A percentile compares a stretch with the other conserved stretches of the same genome.
Evolutionary conservation across 2,797 vertebrate species (phyloP).

Genomic region (Cirrhinus mrigala): DNA sequence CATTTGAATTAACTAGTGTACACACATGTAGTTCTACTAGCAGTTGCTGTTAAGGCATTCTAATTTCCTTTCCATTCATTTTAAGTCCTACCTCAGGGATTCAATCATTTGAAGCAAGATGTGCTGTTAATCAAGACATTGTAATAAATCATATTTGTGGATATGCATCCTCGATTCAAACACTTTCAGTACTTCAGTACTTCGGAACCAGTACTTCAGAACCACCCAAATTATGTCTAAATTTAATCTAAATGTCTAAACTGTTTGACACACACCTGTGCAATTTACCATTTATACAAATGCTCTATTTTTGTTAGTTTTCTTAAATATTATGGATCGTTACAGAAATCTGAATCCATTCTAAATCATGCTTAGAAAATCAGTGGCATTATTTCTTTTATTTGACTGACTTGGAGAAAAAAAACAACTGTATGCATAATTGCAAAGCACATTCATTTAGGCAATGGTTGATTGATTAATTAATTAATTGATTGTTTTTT

Average conservation of each 20-base stretch:
- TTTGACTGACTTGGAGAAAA: neutral
- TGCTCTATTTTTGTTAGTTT: neutral
- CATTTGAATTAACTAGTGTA: neutral
- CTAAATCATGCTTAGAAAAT: neutral
- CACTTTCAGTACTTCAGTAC: no score
- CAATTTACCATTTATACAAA: no score
- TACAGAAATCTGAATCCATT: neutral
- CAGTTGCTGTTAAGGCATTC: neutral
- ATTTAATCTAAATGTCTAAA: no score
- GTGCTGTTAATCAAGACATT: neutral
- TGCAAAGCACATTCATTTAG: neutral
- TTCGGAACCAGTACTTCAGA: no score
- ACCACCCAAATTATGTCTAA: neutral
- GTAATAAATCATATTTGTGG: neutral
- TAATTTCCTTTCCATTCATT: neutral
- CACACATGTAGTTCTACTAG: neutral
- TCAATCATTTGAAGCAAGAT: neutral
- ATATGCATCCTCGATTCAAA: neutral
- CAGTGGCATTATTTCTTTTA: neutral
- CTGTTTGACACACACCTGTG: no score
- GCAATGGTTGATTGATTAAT: neutral
- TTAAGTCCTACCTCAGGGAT: neutral
- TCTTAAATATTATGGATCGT: neutral
- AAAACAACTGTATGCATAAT: neutral
- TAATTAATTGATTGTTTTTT: no score